phyloP scores from a whole-genome alignment of 2,113 vertebrate species.

The Oryzias woworae region DNA sequence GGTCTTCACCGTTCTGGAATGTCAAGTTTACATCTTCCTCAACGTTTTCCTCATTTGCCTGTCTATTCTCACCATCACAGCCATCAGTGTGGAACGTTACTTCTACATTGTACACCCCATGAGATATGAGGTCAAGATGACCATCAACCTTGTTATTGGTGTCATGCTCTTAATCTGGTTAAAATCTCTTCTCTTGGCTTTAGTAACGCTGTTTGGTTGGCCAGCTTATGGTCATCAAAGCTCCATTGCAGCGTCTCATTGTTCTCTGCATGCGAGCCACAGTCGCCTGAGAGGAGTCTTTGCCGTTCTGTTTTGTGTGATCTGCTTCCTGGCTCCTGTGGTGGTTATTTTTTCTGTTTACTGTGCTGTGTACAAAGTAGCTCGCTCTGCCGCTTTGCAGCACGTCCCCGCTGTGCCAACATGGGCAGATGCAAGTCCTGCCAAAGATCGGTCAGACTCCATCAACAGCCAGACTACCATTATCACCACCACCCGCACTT shows the following conservation, averaged over 20 bases:
- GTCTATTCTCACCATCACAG: conserved; percentile 88
- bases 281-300: conserved; percentile 81
- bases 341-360: conserved; percentile 87
- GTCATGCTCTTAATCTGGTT: conserved; percentile 86
- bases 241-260: conserved; percentile 82
- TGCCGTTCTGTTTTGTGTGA: conserved; percentile 83
- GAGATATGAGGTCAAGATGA: conserved; percentile 88
- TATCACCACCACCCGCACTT: conserved; percentile 72
- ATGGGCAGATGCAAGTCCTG: conserved; percentile 63
- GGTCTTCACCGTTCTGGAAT: conserved; percentile 84
- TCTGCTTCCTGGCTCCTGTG: conserved; percentile 86
- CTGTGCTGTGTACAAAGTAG: conserved; percentile 88
- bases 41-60: conserved; percentile 89
- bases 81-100: conserved; percentile 91
- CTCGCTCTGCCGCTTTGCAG: conserved; percentile 84
- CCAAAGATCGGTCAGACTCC: conserved; percentile 82
- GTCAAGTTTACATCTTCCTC: conserved; percentile 87
- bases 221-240: conserved; percentile 76
- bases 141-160: conserved; percentile 80
- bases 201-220: conserved; percentile 83
- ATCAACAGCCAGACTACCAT: conserved; percentile 87
- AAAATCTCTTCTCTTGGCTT: conserved; percentile 79
- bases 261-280: conserved; percentile 84
- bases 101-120: conserved; percentile 92
- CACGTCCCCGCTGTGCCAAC: conserved; percentile 66